These are phyloP conservation scores for Rhagoletis pomonella DNA, from an alignment of 1,140 invertebrate genomes.

Conservation along the genomic window DNA sequence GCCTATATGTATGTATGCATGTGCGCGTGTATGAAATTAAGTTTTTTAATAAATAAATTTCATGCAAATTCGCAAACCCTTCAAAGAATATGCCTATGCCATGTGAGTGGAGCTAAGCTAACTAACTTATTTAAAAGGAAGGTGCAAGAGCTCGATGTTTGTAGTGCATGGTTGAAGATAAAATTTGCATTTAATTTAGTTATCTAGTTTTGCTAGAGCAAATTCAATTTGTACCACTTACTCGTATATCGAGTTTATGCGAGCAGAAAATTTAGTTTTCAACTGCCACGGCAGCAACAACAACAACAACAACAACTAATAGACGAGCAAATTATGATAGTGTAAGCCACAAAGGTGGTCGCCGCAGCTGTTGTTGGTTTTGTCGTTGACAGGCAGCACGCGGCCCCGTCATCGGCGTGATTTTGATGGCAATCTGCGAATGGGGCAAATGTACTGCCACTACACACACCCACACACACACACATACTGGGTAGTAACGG, in stretches of 20 bases:
- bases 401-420: background rate
- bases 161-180: background rate
- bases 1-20: background rate
- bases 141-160: background rate
- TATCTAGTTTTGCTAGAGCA: conserved; percentile 41
- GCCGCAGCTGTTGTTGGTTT: background rate
- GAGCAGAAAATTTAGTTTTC: conserved; percentile 32
- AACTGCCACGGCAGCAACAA: background rate
- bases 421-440: background rate
- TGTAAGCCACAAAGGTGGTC: background rate
- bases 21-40: background rate
- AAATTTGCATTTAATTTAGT: conserved; percentile 38
- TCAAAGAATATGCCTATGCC: background rate
- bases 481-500: background rate
- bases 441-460: conserved; percentile 48
- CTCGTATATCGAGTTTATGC: conserved; percentile 36
- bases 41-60: background rate
- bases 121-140: background rate
- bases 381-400: conserved; percentile 4
- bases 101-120: background rate
- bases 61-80: background rate
- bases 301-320: background rate
- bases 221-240: conserved; percentile 46
- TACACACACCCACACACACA: conserved; percentile 53
- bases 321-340: conserved; percentile 43